Evolutionary conservation across 1,140 invertebrate genomes (phyloP).

Genomic region (Brevipalpus yothersi): DNA sequence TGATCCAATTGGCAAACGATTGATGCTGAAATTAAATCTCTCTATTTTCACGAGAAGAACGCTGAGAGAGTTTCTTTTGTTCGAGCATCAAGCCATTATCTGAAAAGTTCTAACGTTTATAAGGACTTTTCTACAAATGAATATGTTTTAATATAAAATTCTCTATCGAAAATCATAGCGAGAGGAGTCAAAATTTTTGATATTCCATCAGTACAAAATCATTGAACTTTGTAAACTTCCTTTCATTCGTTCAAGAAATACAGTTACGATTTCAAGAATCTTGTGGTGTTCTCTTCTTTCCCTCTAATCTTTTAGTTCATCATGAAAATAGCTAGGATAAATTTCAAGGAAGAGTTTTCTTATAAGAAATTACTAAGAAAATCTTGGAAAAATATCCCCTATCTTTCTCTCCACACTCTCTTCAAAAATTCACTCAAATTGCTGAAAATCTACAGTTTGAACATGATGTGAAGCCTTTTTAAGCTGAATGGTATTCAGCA

Average conservation of each 20-base stretch:
- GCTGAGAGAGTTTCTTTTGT: too few species aligned
- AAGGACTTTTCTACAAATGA: too few species aligned
- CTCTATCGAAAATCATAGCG: too few species aligned
- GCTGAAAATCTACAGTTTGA: constrained; percentile 84
- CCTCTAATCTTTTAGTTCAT: not conserved
- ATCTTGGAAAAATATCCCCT: not conserved
- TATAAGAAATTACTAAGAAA: constrained; percentile 17
- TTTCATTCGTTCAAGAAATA: too few species aligned
- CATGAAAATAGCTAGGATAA: not conserved
- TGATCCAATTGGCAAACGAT: constrained; percentile 52
- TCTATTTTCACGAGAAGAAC: too few species aligned
- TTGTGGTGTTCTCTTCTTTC: not conserved
- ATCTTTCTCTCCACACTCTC: not conserved
- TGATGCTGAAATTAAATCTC: constrained; percentile 59
- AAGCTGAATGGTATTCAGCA: constrained; percentile 79
- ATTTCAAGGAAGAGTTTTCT: not conserved
- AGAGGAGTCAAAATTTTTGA: too few species aligned
- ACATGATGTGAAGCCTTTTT: constrained; percentile 64
- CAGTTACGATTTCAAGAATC: not conserved
- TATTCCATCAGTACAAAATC: too few species aligned
- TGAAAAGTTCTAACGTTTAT: too few species aligned
- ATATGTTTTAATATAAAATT: too few species aligned
- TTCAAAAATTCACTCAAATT: not conserved
- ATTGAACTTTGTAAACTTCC: too few species aligned
- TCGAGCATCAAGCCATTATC: too few species aligned